Percentiles rank a stretch among this genome's conserved stretches.
phyloP scores from a whole-genome alignment of 2,888 invertebrate genomes.

The Monopis laevigella region DNA sequence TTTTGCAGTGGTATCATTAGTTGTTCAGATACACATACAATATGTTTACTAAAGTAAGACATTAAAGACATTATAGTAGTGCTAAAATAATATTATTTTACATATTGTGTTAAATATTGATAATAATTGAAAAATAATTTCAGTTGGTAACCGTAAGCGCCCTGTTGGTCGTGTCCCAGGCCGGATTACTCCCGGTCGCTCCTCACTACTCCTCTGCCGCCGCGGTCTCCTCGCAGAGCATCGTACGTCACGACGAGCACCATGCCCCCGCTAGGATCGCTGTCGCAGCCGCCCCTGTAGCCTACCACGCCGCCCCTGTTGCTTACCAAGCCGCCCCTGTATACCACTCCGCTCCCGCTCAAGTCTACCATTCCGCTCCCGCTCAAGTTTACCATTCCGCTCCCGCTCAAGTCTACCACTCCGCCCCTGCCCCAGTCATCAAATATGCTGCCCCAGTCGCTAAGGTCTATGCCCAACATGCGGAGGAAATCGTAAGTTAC shows the following conservation, averaged over 20 bases:
- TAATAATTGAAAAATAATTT: too few relatives aligned
- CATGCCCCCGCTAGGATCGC: constrained; percentile 25
- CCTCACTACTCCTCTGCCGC: constrained; percentile 41
- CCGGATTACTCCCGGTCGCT: constrained; percentile 38
- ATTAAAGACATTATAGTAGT: background rate
- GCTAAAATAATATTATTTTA: too few relatives aligned
- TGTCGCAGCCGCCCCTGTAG: constrained; percentile 16
- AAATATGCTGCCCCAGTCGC: constrained; percentile 22
- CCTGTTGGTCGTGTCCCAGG: constrained; percentile 36
- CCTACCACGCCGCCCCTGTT: constrained; percentile 20
- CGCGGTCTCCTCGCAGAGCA: constrained; percentile 41
- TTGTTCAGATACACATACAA: constrained; percentile 2
- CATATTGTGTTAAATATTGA: too few relatives aligned
- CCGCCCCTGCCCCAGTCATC: constrained; percentile 10
- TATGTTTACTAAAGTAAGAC: constrained; percentile 1
- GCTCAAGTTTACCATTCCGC: constrained; percentile 14
- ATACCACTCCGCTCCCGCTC: constrained; percentile 20
- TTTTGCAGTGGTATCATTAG: background rate
- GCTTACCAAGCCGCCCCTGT: constrained; percentile 17
- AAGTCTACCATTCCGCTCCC: constrained; percentile 21
- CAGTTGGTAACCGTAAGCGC: constrained; percentile 37
- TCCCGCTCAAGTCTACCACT: constrained; percentile 1
- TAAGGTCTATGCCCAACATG: constrained; percentile 26
- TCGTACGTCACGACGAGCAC: constrained; percentile 43
- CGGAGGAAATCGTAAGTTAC: constrained; percentile 28